Base-by-base conservation (phyloP, 1,140 invertebrate species). In the Pomacea maculata region DNA sequence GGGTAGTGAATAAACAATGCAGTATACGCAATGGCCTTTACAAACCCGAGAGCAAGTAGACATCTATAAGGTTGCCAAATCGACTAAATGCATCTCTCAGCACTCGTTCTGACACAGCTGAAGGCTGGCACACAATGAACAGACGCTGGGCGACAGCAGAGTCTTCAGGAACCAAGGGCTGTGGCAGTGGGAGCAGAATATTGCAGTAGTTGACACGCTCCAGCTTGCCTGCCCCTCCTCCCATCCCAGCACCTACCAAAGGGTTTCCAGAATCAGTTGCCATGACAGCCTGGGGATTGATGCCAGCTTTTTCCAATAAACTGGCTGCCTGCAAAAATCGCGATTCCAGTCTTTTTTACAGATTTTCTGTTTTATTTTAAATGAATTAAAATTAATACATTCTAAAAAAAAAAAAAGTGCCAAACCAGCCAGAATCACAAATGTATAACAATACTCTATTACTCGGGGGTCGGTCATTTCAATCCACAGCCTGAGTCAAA, bases 41-140 rank as follows among this genome's bases (percentile, higher is more conserved):
- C 92, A 96, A 96, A 88, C 96, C 96, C 78, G 95, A 94, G 81
- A 98, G 92, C 89, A 97, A 94, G 86, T 96, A 97, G 8, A 97
- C 95, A 90, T 97, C 96, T 84, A 98, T 97, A 3, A 98, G 92
- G 89, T 96, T 95, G n/a, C 96, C 97, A 93, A 98, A 98, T 86
- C 97, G 94, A 86, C 95, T 96, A 89, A 98, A 98, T 4, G 95
- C 94, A 91, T 98, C 96, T 87, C 95, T 94, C 88, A 98, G 93
- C n/a, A 95, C 94, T 83, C 94, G 93, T 73, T 95, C 93, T 2
- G 96, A 94, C 25, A 96, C 95, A 75, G 96, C 94, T 82, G 94
- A 93, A 21, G 96, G 96, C 75, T 95, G 95, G 80, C 87, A 89
- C 1, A 92, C 89, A 55, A 91, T 88, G 73, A 90, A 91, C 61